These are phyloP conservation scores for Drosophila guanche DNA, from an alignment of 1,140 invertebrate genomes.

Conservation along the genomic window DNA sequence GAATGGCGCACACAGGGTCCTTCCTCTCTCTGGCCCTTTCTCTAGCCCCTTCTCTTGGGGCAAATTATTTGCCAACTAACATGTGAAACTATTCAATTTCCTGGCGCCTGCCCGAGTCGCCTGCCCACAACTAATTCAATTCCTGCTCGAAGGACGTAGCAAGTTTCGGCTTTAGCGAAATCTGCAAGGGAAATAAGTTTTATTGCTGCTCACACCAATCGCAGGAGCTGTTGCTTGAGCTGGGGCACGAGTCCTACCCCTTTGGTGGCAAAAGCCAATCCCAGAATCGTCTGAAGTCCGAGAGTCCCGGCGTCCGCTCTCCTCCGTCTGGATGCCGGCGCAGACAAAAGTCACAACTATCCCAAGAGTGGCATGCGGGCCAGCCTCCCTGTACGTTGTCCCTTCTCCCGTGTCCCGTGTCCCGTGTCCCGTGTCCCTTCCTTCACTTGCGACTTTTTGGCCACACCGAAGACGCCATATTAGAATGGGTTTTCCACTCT, in stretches of 20 bases:
- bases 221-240: not conserved
- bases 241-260: slow-evolving; percentile 20
- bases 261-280: slow-evolving; percentile 53
- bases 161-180: not conserved
- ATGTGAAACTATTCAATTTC: slow-evolving; percentile 80
- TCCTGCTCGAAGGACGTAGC: slow-evolving; percentile 21
- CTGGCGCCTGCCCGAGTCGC: slow-evolving; percentile 30
- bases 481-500: slow-evolving; percentile 39
- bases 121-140: slow-evolving; percentile 60
- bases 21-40: no score
- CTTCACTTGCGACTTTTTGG: slow-evolving; percentile 63
- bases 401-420: slow-evolving; percentile 1
- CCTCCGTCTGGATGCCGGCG: slow-evolving; percentile 30
- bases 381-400: slow-evolving; percentile 9
- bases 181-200: slow-evolving; percentile 52
- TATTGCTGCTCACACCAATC: slow-evolving; percentile 21
- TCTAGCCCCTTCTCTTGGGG: no score
- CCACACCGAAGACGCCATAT: slow-evolving; percentile 75
- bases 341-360: slow-evolving; percentile 80
- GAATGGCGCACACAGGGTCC: not conserved
- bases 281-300: slow-evolving; percentile 40
- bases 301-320: no score
- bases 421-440: slow-evolving; percentile 12
- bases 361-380: slow-evolving; percentile 59
- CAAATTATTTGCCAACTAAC: slow-evolving; percentile 70